Percentiles rank a stretch among this genome's conserved stretches.
These are phyloP conservation scores for Lophius piscatorius DNA, from an alignment of 2,113 vertebrate species.

Conservation along the genomic window DNA sequence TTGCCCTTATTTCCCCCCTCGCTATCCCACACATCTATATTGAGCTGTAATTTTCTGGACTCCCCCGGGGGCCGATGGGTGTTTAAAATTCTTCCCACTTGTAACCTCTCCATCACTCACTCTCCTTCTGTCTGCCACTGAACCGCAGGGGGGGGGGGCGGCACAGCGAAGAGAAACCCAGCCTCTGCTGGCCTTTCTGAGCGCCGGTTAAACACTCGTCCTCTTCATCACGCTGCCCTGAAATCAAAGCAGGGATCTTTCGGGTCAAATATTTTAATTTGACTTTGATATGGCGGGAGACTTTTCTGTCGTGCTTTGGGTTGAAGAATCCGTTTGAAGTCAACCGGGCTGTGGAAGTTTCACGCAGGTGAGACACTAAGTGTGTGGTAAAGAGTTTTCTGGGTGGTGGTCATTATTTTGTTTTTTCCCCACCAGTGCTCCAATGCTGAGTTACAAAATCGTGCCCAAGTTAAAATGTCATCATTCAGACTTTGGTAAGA, in stretches of 20 bases:
- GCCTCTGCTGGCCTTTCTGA: slow-evolving; percentile 68
- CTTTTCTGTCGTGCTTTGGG: slow-evolving; percentile 26
- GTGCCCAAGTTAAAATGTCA: too few relatives aligned
- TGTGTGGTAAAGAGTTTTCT: slow-evolving; percentile 1
- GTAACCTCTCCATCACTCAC: slow-evolving; percentile 76
- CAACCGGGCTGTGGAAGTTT: slow-evolving; percentile 4
- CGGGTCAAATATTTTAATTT: slow-evolving; percentile 57
- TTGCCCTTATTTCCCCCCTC: slow-evolving; percentile 47
- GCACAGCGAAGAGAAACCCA: slow-evolving; percentile 51
- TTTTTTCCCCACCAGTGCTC: too few relatives aligned
- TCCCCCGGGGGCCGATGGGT: slow-evolving; percentile 59
- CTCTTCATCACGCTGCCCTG: slow-evolving; percentile 39
- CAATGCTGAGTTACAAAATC: too few relatives aligned
- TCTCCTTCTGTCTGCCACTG: slow-evolving; percentile 48
- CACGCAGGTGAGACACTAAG: background rate
- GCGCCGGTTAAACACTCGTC: slow-evolving; percentile 54
- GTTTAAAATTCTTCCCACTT: slow-evolving; percentile 78
- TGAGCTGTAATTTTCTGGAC: slow-evolving; percentile 65
- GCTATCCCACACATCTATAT: slow-evolving; percentile 61
- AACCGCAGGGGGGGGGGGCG: slow-evolving; percentile 63
- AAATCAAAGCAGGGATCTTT: slow-evolving; percentile 53
- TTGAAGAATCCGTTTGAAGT: slow-evolving; percentile 47
- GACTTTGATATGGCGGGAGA: slow-evolving; percentile 46
- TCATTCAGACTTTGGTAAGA: too few relatives aligned
- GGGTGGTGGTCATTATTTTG: too few relatives aligned